These are phyloP conservation scores for Seira ritae DNA, from an alignment of 2,888 invertebrate species.

Conservation along the genomic window DNA sequence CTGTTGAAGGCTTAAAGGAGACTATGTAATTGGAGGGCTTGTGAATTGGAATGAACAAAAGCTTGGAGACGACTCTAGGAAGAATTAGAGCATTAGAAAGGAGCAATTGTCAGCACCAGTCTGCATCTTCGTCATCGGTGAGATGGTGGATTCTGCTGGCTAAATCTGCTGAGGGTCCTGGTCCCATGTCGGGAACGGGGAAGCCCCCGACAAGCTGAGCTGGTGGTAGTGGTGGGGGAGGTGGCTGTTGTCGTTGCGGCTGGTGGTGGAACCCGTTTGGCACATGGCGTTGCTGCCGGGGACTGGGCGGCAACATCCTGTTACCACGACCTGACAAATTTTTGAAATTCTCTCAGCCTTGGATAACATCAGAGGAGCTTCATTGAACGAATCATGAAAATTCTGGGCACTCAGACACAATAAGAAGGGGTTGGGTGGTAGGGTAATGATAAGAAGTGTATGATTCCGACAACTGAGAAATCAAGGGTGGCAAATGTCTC, in stretches of 20 bases:
- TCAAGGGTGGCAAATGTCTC: slow-evolving; percentile 52
- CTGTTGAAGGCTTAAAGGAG: slow-evolving; percentile 37
- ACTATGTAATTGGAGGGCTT: slow-evolving; percentile 26
- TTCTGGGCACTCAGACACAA: slow-evolving; percentile 51
- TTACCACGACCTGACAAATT: slow-evolving; percentile 71
- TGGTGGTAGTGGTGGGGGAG: slow-evolving; percentile 24
- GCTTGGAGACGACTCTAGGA: slow-evolving; percentile 62
- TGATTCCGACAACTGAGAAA: slow-evolving; percentile 58
- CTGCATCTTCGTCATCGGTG: slow-evolving; percentile 71
- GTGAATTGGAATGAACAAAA: slow-evolving; percentile 24
- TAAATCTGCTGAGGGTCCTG: slow-evolving; percentile 61
- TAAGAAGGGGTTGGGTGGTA: slow-evolving; percentile 10
- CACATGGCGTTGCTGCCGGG: slow-evolving; percentile 67
- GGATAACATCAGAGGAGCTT: slow-evolving; percentile 42
- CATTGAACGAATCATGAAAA: slow-evolving; percentile 48
- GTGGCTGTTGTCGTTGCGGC: slow-evolving; percentile 47
- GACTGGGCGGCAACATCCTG: slow-evolving; percentile 67
- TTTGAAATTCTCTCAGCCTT: slow-evolving; percentile 53
- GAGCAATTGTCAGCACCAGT: slow-evolving; percentile 72
- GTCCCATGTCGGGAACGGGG: slow-evolving; percentile 68
- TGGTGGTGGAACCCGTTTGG: slow-evolving; percentile 70
- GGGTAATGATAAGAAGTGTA: slow-evolving; percentile 33
- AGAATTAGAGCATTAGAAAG: slow-evolving; percentile 65
- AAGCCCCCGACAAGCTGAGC: slow-evolving; percentile 56
- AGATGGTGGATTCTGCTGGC: slow-evolving; percentile 65